phyloP scores from a whole-genome alignment of 2,888 invertebrate genomes.

The Drosophila testacea region DNA sequence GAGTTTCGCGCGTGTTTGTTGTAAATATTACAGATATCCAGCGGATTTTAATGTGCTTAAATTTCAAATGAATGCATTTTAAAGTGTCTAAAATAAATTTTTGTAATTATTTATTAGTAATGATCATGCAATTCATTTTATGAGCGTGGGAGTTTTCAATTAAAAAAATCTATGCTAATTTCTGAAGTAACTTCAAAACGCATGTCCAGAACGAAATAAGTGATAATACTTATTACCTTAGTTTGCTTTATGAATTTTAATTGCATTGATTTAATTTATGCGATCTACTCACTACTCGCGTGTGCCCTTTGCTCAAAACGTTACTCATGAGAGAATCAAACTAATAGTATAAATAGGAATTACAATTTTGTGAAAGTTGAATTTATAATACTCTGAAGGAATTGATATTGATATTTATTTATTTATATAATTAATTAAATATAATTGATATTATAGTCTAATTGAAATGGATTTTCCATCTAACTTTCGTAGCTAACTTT shows the following conservation, averaged over 20 bases:
- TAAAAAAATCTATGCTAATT: conserved; percentile 39
- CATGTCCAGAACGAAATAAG: conserved; percentile 20
- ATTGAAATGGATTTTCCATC: neutral
- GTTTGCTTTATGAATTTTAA: conserved; percentile 43
- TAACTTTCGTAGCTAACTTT: neutral
- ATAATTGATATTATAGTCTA: neutral
- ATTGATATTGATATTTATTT: neutral
- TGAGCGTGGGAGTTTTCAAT: conserved; percentile 53
- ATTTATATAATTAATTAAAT: neutral
- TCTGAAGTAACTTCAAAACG: conserved; percentile 21
- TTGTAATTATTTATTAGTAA: conserved; percentile 69
- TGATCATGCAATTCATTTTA: conserved; percentile 63
- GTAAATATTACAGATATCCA: conserved; percentile 22
- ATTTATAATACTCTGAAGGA: conserved; percentile 4
- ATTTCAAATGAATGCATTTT: conserved; percentile 60
- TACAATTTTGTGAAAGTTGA: conserved; percentile 14
- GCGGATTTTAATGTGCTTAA: conserved; percentile 24
- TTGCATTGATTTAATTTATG: conserved; percentile 50
- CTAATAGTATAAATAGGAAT: neutral
- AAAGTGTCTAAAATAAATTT: conserved; percentile 64
- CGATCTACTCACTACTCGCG: conserved; percentile 36
- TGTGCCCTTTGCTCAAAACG: conserved; percentile 35
- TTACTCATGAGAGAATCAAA: conserved; percentile 28
- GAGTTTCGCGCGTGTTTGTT: conserved; percentile 47
- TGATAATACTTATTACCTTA: conserved; percentile 23